Percentiles rank a stretch among this genome's conserved stretches.
Evolutionary conservation across 2,113 vertebrate genomes (phyloP).

Genomic region (Tringa solitaria): DNA sequence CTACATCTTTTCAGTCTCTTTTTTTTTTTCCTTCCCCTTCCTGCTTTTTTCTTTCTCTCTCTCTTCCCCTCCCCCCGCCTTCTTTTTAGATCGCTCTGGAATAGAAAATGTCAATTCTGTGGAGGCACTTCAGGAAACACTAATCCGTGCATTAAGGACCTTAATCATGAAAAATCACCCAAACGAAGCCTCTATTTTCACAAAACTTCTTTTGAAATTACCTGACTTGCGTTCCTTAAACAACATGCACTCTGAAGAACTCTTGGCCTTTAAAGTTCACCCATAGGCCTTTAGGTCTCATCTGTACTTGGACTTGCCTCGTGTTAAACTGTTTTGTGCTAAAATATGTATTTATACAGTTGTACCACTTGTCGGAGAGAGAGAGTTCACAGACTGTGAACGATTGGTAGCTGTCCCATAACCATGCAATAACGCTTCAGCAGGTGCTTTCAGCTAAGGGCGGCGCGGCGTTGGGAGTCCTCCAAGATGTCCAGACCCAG

Average conservation of each 20-base stretch:
- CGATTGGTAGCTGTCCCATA: slow-evolving; percentile 48
- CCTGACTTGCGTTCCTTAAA: slow-evolving; percentile 97
- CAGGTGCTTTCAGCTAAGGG: slow-evolving; percentile 43
- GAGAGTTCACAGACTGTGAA: slow-evolving; percentile 44
- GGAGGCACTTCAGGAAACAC: slow-evolving; percentile 93
- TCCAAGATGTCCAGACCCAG: neutral
- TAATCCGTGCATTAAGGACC: slow-evolving; percentile 92
- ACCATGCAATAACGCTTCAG: slow-evolving; percentile 59
- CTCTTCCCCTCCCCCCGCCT: neutral
- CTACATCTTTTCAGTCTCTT: neutral
- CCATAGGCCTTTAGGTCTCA: slow-evolving; percentile 79
- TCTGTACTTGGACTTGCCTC: slow-evolving; percentile 59
- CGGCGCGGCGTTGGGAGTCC: neutral
- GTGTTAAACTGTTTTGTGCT: slow-evolving; percentile 71
- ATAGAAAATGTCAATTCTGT: slow-evolving; percentile 92
- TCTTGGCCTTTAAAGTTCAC: slow-evolving; percentile 96
- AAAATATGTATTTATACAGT: slow-evolving; percentile 69
- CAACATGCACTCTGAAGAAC: slow-evolving; percentile 98
- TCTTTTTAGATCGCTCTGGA: slow-evolving; percentile 89
- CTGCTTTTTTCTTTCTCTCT: neutral
- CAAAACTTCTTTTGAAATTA: slow-evolving; percentile 95
- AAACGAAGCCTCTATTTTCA: slow-evolving; percentile 92
- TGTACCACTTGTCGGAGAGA: slow-evolving; percentile 50
- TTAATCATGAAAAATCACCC: slow-evolving; percentile 94
- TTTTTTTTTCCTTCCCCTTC: neutral